Evolutionary conservation across 2,113 vertebrate genomes (phyloP), one percentile per base, ranked within the genome.

Genomic region (Cynoglossus semilaevis): DNA sequence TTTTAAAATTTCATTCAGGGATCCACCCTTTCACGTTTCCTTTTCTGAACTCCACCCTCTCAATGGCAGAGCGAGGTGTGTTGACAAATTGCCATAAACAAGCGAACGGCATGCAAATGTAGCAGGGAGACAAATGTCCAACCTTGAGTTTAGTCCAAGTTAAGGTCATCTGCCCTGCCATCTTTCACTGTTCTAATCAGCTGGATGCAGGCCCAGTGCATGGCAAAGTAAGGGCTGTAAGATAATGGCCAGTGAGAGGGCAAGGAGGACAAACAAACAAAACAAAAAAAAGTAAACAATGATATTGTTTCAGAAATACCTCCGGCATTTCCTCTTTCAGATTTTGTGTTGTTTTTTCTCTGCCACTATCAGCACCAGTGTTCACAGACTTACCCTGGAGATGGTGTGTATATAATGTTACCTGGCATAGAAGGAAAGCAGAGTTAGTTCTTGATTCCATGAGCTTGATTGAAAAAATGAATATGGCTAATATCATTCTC

Each of bases 121-220:
- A 43, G 77, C 69, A 4, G 59, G 65, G 85, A 88, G 87, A 90
- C 87, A 83, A 86, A 89, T 86, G 85, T 84, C 78, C 84, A 89
- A 88, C 88, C 85, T 89, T 90, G 89, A 85, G 86, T 89, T 90
- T 88, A 88, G 88, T 82, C 76, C 67, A 80, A 87, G 86, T 74
- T 88, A 87, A 90, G 86, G 88, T 90, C 88, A 85, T 80, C 86
- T 80, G 58, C 77, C 73, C 73, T 78, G 72, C 79, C 81, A 91
- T 90, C 87, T 88, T 90, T 90, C 89, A 88, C 77, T 53, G 80
- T 63, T 86, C 82, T 90, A 90, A 91, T 91, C 88, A 87, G 88
- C 86, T 67, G 44, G 70, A 76, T 77, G 54, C 89, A 88, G 88
- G 75, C 83, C 50, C 70, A 37, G 52, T 76, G 77, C 72, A 57